phyloP scores from a whole-genome alignment of 2,888 invertebrate genomes.

The Metopia argyrocephala region DNA sequence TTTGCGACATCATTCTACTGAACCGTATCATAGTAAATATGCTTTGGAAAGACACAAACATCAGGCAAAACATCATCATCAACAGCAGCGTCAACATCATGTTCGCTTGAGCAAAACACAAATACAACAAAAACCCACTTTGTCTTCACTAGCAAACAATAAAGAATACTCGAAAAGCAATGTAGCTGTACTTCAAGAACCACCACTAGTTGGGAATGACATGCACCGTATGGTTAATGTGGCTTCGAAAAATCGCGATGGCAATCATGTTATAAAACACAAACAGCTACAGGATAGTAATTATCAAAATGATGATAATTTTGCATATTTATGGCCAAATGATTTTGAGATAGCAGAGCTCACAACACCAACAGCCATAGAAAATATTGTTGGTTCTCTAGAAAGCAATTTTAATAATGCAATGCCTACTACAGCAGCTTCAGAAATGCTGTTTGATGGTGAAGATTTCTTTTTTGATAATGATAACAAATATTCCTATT shows the following conservation, averaged over 20 bases:
- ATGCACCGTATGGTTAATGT: neutral
- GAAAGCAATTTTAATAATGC: neutral
- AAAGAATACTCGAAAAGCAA: neutral
- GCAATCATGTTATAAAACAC: neutral
- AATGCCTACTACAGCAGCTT: neutral
- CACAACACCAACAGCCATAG: neutral
- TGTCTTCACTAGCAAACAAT: conserved; percentile 24
- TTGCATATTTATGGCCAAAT: conserved; percentile 11
- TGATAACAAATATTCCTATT: conserved; percentile 33
- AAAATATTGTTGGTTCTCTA: neutral
- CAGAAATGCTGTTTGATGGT: neutral
- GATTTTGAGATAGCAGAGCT: neutral
- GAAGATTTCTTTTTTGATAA: conserved; percentile 50
- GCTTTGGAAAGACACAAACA: conserved; percentile 36
- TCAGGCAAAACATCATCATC: conserved; percentile 26
- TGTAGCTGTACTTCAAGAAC: neutral
- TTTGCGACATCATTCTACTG: conserved; percentile 16
- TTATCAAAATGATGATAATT: conserved; percentile 59
- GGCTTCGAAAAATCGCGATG: neutral
- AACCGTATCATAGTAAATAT: conserved; percentile 19
- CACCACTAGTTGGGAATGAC: neutral
- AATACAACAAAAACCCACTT: conserved; percentile 18
- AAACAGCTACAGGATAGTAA: conserved; percentile 41
- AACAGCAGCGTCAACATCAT: conserved; percentile 30
- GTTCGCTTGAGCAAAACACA: conserved; percentile 10